Conservation (phyloP, 2,797 vertebrate genomes). For the Pseudocheirus occidentalis region DNA sequence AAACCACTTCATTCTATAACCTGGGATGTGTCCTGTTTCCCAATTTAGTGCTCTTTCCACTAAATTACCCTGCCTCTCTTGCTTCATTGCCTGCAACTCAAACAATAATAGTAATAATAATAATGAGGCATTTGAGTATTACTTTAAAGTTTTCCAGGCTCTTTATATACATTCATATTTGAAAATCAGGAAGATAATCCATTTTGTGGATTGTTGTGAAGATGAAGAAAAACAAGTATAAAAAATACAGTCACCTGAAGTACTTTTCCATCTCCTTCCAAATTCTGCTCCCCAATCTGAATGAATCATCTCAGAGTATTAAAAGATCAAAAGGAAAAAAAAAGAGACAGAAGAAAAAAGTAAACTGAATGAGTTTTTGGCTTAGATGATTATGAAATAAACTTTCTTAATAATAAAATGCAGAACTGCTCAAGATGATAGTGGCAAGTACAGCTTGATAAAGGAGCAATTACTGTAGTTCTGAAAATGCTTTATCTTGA, state of each 20-base stretch:
- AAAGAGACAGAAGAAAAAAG: background rate
- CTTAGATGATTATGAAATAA: background rate
- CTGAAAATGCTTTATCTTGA: conserved; percentile 36
- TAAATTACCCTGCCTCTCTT: background rate
- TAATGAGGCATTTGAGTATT: background rate
- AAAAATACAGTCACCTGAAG: background rate
- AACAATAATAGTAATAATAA: background rate
- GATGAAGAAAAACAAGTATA: background rate
- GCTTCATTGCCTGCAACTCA: background rate
- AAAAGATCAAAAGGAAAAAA: background rate
- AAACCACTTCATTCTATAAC: background rate
- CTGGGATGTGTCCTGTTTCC: background rate
- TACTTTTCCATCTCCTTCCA: background rate
- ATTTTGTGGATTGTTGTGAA: background rate
- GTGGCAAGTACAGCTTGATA: background rate
- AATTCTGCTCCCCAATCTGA: background rate
- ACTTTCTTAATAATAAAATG: background rate
- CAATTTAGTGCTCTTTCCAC: background rate
- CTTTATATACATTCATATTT: background rate
- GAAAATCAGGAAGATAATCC: background rate
- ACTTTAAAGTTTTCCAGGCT: background rate
- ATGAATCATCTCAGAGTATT: conserved; percentile 14
- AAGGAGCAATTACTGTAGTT: conserved; percentile 11
- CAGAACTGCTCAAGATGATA: background rate
- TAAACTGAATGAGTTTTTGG: background rate